Base-by-base conservation (phyloP, 2,888 invertebrate species). In the Dryococelus australis region DNA sequence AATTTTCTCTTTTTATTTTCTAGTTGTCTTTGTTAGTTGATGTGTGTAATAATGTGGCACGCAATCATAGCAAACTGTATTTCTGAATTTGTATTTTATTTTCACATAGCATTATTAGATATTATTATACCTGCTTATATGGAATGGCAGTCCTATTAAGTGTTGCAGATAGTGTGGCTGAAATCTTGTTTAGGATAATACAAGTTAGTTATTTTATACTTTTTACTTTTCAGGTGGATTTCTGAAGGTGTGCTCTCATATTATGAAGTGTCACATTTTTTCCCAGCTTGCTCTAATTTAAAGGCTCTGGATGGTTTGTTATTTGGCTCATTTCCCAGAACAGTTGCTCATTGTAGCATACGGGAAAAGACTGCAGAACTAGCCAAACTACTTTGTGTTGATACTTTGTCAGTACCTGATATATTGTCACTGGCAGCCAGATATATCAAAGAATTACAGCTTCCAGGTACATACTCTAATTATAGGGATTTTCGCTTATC, bases 391-490 rank as follows among this genome's bases (percentile, higher is more conserved):
- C 85, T 93, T 26, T 88, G 91, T 86, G 90, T 94, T 43, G 90
- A 90, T 5, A 88, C 91, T 1, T 88, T 92, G 83, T 89, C 90
- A 83, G 89, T 90, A 51, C 92, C 93, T 6, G 90, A 92, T 89
- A 89, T 93, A 3, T 84, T 90, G 35, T 78, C 89, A n/a, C 89
- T 93, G 28, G 90, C 92, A 13, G 89, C 89, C 80, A 90, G 92
- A 87, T 93, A 93, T 90, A 91, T 92, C 84, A 90, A 90, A 84
- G 93, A 93, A 89, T 90, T 93, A 65, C 91, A 92, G 89, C 90
- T 93, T 84, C 93, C 93, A 89, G 91, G 93, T 92, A 91, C 87
- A 90, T 89, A 47, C 16, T 47, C 35, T 35, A 35, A 35, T 35
- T 35, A 35, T 35, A 35, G 35, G 4, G 35, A 35, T 35, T 35